Conservation (phyloP, 2,797 vertebrate genomes). For the Acestrorhynchus altus region DNA sequence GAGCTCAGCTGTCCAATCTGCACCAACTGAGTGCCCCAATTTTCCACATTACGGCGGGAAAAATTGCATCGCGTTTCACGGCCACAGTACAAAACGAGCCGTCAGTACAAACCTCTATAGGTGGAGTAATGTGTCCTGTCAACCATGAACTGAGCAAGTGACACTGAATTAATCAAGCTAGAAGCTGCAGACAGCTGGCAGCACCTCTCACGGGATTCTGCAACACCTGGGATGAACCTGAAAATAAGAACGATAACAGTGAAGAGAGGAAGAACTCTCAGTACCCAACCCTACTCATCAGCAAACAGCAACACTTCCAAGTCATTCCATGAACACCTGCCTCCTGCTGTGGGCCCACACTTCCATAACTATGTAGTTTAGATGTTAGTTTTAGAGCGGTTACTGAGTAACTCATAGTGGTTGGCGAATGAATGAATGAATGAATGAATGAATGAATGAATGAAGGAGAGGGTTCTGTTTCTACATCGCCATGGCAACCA, state of each 20-base stretch:
- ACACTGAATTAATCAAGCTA: slow-evolving; percentile 19
- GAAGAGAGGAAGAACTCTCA: neutral
- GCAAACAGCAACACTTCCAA: neutral
- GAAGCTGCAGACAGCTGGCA: neutral
- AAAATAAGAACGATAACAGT: neutral
- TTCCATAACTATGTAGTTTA: neutral
- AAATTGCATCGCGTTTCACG: neutral
- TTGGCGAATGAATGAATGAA: no score
- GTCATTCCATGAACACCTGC: neutral
- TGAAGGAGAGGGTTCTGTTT: no score
- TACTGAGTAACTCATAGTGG: no score
- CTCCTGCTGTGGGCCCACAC: neutral
- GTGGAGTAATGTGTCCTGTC: slow-evolving; percentile 2
- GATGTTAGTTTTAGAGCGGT: no score
- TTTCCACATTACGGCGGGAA: neutral
- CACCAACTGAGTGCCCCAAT: neutral
- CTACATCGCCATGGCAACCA: no score
- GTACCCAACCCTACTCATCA: neutral
- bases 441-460: no score
- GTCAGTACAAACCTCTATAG: neutral
- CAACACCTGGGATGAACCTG: slow-evolving; percentile 2
- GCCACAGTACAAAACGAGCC: neutral
- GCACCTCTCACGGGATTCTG: neutral
- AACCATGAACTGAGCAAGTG: slow-evolving; percentile 14
- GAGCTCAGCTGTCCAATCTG: slow-evolving; percentile 1